Base-by-base conservation (phyloP, 1,140 invertebrate species). In the Procambarus clarkii region DNA sequence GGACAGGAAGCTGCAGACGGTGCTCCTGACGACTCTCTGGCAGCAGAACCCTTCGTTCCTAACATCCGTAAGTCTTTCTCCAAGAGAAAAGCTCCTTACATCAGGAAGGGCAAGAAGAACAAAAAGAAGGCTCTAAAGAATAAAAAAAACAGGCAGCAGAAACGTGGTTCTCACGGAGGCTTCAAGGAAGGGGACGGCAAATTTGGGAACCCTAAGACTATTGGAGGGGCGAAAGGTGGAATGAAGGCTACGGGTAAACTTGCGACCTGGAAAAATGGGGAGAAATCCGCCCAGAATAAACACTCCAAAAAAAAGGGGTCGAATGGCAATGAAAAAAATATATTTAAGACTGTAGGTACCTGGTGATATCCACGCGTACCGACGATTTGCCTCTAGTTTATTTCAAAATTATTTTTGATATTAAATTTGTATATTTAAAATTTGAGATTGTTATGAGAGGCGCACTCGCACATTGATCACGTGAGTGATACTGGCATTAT, bases 1-100 rank as follows among this genome's bases (percentile, higher is more conserved):
- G 60, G 60, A 3, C 60, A 64, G 60, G 60, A 64, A 4, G 60
- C 4, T 64, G 13, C 13, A 18, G 60, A 11, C 4, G 60, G 13
- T 5, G 13, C 18, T 4, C 18, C 60, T 64, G 69, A 74, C n/a
- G 69, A 74, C n/a, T 24, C 69, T 9, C 4, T 77, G 50, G 50
- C 81, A 34, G 87, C 87, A 0, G 87, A 79, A n/a, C 87, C 89
- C 34, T 46, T 91, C 9, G 82, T 91, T 1, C 89, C 89, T 8
- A 91, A 91, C 58, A 91, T 91, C 50, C 71, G 82, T 44, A 84
- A 85, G 44, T 91, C 89, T n/a, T 91, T 91, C 76, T 64, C 89
- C 21, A 91, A 91, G 83, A 77, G 89, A 50, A 85, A 85, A 44
- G 89, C 89, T 15, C 89, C 82, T 7, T 91, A 91, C 44, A 34